Evolutionary conservation across 2,113 vertebrate genomes (phyloP), one percentile per base, ranked within the genome.

Genomic region (Artemisiospiza belli): DNA sequence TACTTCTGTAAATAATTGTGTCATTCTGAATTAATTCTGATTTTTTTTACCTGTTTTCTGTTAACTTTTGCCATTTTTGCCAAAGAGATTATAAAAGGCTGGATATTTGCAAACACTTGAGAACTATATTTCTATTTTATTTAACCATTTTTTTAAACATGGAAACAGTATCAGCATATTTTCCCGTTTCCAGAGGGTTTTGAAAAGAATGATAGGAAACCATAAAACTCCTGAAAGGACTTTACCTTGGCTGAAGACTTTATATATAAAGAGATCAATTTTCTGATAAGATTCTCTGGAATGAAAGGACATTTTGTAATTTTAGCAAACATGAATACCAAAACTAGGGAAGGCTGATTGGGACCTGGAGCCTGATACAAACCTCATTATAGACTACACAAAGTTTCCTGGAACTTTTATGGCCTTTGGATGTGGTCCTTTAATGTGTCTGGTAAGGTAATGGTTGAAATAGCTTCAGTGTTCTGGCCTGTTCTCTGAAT

Each of bases 211-310:
- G 81, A 95, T 94, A 93, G 75, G 83, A 97, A 82, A 83, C 95
- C 69, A 92, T 95, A 94, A 89, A 90, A 59, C 35, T 91, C 69
- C 74, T 93, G 83, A 89, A 95, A 95, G 85, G 82, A 94, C 84
- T 95, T 97, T 97, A 94, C 92, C 89, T 96, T 94, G 73, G 63
- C 87, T 95, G 94, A 97, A 97, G 86, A 92, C 86, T 97, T 95
- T 97, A 96, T 94, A 82, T 95, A 95, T 73, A 90, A 93, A 92
- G 78, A 98, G 97, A 98, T 98, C 97, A 97, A 98, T 98, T 98
- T 98, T 98, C 97, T 98, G 97, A 98, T 98, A 98, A 97, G 94
- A 96, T 96, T 96, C 93, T 97, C 77, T 89, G 74, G 90, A 96
- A 93, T 93, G 89, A 95, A 94, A 97, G 94, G 94, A 95, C 92